Conservation (phyloP, 2,888 invertebrate genomes). For the Cinara cedri region DNA sequence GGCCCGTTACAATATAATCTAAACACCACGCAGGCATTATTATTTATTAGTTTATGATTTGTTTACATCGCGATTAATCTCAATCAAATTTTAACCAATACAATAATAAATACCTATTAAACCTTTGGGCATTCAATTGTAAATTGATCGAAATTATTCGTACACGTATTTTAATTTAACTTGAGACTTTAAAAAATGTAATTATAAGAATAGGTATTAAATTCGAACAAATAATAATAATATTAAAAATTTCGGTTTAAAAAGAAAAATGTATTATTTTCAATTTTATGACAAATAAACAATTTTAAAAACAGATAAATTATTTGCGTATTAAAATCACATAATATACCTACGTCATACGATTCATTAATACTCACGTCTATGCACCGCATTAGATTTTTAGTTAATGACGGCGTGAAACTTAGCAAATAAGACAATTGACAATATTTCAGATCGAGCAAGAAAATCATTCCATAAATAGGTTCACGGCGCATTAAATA, state of each 20-base stretch:
- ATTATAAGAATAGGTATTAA: too few species aligned
- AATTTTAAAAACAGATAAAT: background rate
- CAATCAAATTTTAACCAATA: background rate
- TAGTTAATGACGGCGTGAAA: conserved; percentile 40
- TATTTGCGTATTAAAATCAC: background rate
- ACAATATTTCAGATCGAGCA: conserved; percentile 43
- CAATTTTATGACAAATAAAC: background rate
- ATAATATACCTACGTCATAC: too few species aligned
- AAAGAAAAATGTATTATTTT: background rate
- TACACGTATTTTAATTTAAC: background rate
- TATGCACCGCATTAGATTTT: conserved; percentile 37
- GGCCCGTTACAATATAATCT: too few species aligned
- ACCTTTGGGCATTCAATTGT: background rate
- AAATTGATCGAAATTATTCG: background rate
- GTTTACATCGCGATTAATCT: too few species aligned
- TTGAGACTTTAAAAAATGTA: background rate
- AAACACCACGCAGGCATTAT: too few species aligned
- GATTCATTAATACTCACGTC: conserved; percentile 34
- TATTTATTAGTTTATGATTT: too few species aligned
- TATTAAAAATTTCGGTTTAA: too few species aligned
- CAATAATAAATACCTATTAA: background rate
- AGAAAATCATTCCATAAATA: conserved; percentile 33
- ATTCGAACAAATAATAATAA: too few species aligned
- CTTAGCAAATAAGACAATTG: conserved; percentile 39
- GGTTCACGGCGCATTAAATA: conserved; percentile 46